Evolutionary conservation across 1,140 invertebrate species (phyloP), one percentile per base, ranked within the genome.

Genomic region (Heliconius melpomene): DNA sequence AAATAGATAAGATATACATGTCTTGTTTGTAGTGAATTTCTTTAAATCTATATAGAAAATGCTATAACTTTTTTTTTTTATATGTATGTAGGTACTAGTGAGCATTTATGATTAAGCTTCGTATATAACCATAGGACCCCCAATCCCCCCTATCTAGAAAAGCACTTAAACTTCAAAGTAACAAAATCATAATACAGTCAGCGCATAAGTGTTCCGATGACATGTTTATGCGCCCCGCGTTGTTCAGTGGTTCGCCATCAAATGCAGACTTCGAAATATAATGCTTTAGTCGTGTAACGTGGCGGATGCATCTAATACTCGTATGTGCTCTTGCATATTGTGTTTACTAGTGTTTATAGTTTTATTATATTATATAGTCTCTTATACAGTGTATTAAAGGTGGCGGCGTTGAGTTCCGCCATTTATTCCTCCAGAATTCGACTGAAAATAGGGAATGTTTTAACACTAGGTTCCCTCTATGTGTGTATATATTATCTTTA

Each of bases 151-250:
- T 29, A 70, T 29, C 57, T 32, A 71, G 60, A 46, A 20, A 29
- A 70, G n/a, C 23, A 50, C 38, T 40, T 46, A 76, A 23, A 40
- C 38, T 71, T 50, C 57, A 76, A 76, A 52, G 54, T 76, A 40
- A 40, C 75, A 40, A 52, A 40, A 76, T 76, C 75, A 66, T 66
- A 29, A 77, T 70, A 77, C 3, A 75, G n/a, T 8, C 8, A 78
- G 60, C 74, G n/a, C 5, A 60, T 79, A 74, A 84, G 75, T 82
- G 79, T 82, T 74, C 40, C 79, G 85, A 82, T 86, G 86, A 86
- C 75, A 82, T 88, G 84, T 86, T 86, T 70, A 66, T 66, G 26
- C 60, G 23, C 60, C 23, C 26, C 75, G 74, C 77, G 74, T 79
- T 72, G 79, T 80, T 74, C 74, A 72, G 72, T 77, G 83, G 82